Conservation (phyloP, 2,888 invertebrate species). For the Leptinotarsa tumamoca region DNA sequence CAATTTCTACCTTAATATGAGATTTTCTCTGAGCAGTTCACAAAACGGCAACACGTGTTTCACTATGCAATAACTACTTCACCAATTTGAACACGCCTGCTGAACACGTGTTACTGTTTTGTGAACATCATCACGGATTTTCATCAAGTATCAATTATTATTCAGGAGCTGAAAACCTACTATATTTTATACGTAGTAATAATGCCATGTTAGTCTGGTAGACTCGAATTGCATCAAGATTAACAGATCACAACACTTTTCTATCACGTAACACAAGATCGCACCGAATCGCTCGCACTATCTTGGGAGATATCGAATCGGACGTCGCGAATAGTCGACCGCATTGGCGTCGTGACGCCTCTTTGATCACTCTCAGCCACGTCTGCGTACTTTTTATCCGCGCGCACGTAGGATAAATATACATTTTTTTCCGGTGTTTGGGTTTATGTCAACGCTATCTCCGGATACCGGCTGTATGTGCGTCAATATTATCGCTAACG, state of each 20-base stretch:
- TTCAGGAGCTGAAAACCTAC: too few relatives aligned
- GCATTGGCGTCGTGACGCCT: constrained; percentile 28
- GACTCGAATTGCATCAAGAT: background rate
- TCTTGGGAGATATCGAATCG: constrained; percentile 24
- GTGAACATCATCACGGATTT: too few relatives aligned
- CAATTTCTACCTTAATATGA: too few relatives aligned
- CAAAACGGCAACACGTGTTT: too few relatives aligned
- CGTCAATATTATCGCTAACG: constrained; percentile 6
- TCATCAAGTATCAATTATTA: too few relatives aligned
- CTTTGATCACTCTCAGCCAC: constrained; percentile 31
- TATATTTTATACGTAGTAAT: too few relatives aligned
- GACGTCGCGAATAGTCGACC: constrained; percentile 18
- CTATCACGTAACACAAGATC: constrained; percentile 23
- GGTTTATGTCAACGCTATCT: background rate
- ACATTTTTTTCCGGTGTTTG: constrained; percentile 20
- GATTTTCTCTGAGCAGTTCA: too few relatives aligned
- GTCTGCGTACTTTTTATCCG: constrained; percentile 34
- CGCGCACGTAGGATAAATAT: constrained; percentile 19
- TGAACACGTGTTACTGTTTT: too few relatives aligned
- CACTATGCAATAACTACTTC: too few relatives aligned
- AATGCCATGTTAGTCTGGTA: background rate
- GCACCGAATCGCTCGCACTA: constrained; percentile 13
- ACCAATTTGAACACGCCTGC: too few relatives aligned
- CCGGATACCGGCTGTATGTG: background rate
- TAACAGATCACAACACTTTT: constrained; percentile 1